A percentile compares a stretch with the other conserved stretches of the same genome.
These are phyloP conservation scores for Acanthis flammea DNA, from an alignment of 2,797 vertebrate genomes.

Conservation along the genomic window DNA sequence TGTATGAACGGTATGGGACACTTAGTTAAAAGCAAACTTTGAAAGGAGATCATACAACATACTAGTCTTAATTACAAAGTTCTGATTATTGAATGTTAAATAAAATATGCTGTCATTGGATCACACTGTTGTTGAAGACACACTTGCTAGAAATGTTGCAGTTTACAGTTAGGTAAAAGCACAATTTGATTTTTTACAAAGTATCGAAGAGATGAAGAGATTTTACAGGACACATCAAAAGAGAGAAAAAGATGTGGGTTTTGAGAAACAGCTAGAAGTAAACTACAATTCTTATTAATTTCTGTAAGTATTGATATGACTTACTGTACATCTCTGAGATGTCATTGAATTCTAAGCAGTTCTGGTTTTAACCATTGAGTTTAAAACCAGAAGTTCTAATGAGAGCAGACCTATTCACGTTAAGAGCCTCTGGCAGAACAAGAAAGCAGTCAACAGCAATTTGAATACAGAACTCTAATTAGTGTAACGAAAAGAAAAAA, in stretches of 20 bases:
- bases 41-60: background rate
- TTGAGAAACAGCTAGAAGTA: background rate
- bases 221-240: background rate
- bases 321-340: background rate
- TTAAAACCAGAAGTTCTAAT: background rate
- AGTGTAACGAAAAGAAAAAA: conserved; percentile 21
- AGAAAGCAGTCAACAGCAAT: conserved; percentile 17
- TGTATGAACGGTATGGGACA: background rate
- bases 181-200: background rate
- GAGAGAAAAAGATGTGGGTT: background rate
- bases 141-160: background rate
- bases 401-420: background rate
- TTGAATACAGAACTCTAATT: conserved; percentile 38
- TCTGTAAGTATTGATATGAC: background rate
- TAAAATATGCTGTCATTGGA: background rate
- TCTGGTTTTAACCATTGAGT: background rate
- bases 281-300: background rate
- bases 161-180: background rate
- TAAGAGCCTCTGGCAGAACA: conserved; percentile 3
- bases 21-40: background rate
- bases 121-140: background rate
- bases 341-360: background rate
- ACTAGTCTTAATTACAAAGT: background rate
- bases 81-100: background rate
- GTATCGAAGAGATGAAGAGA: background rate